These are phyloP conservation scores for Nasonia giraulti DNA, from an alignment of 1,140 invertebrate species.

Conservation along the genomic window DNA sequence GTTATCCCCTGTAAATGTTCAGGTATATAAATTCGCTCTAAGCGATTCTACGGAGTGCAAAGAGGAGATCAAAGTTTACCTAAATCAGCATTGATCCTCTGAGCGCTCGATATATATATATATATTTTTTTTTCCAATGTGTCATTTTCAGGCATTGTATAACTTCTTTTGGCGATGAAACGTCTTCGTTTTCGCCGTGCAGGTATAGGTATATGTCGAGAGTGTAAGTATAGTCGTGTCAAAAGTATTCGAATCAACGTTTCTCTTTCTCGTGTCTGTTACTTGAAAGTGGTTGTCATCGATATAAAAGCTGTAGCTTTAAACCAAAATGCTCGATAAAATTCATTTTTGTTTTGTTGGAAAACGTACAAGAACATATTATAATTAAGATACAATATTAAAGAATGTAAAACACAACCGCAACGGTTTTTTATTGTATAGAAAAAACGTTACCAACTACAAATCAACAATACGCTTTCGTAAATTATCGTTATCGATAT, in stretches of 20 bases:
- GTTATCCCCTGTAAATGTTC: conserved; percentile 19
- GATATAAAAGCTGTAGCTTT: conserved; percentile 11
- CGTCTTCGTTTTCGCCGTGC: neutral
- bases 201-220: neutral
- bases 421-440: conserved; percentile 20
- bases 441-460: conserved; percentile 43
- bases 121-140: neutral
- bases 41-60: conserved; percentile 21
- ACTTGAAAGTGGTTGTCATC: neutral
- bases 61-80: conserved; percentile 1
- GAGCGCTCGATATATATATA: neutral
- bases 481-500: neutral
- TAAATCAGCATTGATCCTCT: neutral
- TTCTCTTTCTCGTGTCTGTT: neutral
- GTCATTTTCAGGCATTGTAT: conserved; percentile 9
- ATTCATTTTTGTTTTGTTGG: conserved; percentile 23
- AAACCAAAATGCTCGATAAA: conserved; percentile 24
- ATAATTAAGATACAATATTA: conserved; percentile 11
- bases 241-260: neutral
- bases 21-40: conserved; percentile 28
- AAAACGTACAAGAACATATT: conserved; percentile 39
- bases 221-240: neutral
- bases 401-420: conserved; percentile 46
- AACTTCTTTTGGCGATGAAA: neutral
- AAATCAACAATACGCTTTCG: conserved; percentile 44